Evolutionary conservation across 2,113 vertebrate genomes (phyloP).

Genomic region (Stomatorhinus ivindoensis): DNA sequence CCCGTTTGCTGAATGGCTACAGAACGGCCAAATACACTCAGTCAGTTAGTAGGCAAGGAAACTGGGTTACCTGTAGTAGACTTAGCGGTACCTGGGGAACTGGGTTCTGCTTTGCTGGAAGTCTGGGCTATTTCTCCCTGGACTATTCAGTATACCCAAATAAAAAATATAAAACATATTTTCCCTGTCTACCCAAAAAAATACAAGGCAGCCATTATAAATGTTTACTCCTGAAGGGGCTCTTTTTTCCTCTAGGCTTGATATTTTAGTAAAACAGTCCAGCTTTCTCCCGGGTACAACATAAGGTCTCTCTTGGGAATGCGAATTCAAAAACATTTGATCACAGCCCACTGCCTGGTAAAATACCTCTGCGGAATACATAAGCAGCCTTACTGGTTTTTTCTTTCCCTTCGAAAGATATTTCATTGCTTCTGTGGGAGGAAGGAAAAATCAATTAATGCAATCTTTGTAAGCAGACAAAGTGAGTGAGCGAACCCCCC

Average conservation of each 20-base stretch:
- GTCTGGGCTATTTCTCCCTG: not conserved
- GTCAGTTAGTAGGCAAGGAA: not conserved
- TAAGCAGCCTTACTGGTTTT: not conserved
- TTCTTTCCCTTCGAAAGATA: not conserved
- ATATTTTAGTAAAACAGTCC: not conserved
- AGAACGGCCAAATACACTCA: not conserved
- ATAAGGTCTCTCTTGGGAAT: not conserved
- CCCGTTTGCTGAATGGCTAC: not conserved
- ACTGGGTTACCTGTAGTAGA: not conserved
- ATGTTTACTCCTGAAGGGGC: not conserved
- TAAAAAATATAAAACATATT: not conserved
- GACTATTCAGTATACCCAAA: not conserved
- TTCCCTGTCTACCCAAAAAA: not conserved
- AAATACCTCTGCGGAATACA: not conserved
- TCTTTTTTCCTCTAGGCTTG: not conserved
- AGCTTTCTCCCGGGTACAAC: not conserved
- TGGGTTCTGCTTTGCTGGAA: not conserved
- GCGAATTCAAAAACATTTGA: not conserved
- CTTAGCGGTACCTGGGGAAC: not conserved
- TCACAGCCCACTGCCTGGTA: not conserved
- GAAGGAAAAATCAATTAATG: slow-evolving; percentile 8
- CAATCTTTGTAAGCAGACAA: not conserved
- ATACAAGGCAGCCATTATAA: not conserved
- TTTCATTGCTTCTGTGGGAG: not conserved
- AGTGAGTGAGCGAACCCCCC: not conserved